Base-by-base conservation (phyloP, 2,113 vertebrate species). In the Gallinago jamesoni region DNA sequence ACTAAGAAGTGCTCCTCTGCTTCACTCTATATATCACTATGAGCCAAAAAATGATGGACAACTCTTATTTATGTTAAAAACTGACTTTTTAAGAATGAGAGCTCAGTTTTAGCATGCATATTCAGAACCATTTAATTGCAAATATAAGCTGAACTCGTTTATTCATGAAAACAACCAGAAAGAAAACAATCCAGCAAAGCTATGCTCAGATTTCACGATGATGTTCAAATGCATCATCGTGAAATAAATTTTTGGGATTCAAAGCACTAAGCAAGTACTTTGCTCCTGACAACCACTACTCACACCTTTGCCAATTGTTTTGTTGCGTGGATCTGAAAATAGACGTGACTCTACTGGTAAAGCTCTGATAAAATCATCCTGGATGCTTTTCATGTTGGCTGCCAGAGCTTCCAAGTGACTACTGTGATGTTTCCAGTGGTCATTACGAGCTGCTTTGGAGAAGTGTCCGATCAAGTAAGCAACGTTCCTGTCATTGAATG, bases 351-450 rank as follows among this genome's bases (percentile, higher is more conserved):
- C 21, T 83, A 16, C 74, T 80, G 79, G 63, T 69, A 52, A 50
- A 96, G 45, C 66, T 95, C 59, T 86, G 88, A 92, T 86, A 86
- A 73, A 93, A 86, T 90, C 45, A 55, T 69, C 68, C 59, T 80
- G 76, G 41, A 55, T 47, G 55, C 17, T 89, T 74, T 90, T 89
- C 47, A 57, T 37, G 45, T 55, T 66, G 68, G 37, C 55, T 90
- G 55, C 45, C 43, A 14, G 72, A 77, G 6, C 19, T 73, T 76
- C 67, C 67, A 57, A 50, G 45, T 25, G 53, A 57, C 90, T 73
- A 2, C 25, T 62, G 2, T 25, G 56, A 41, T 80, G 41, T 74
- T 92, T 68, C 27, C 47, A 18, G 13, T 25, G 79, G 62, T 62
- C 85, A 25, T 41, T 28, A 31, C 5, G 19, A 79, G 39, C 43